Conservation (phyloP, 2,113 vertebrate genomes). For the Menura novaehollandiae region DNA sequence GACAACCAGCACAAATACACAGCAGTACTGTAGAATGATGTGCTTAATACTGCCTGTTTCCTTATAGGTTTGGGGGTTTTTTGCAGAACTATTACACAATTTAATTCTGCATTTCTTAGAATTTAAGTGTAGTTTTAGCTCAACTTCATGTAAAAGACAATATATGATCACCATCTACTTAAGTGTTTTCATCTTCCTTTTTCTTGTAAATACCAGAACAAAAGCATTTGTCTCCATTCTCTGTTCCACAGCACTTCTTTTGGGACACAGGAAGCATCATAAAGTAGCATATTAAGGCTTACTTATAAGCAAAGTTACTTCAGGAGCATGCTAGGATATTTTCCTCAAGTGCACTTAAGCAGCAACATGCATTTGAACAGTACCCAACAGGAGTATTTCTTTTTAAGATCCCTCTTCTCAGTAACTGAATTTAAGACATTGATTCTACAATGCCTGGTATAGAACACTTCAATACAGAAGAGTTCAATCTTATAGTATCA, state of each 20-base stretch:
- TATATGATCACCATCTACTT: not conserved
- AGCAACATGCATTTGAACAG: not conserved
- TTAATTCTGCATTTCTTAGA: constrained; percentile 17
- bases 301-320: not conserved
- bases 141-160: not conserved
- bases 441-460: not conserved
- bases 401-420: not conserved
- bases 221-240: not conserved
- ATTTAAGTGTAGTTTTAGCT: not conserved
- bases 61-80: not conserved
- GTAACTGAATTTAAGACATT: not conserved
- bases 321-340: not conserved
- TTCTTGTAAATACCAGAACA: not conserved
- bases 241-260: not conserved
- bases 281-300: not conserved
- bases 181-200: not conserved
- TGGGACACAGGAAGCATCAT: not conserved
- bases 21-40: constrained; percentile 34
- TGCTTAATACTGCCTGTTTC: constrained; percentile 11
- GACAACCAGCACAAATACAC: constrained; percentile 27
- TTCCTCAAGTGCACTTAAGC: not conserved
- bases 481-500: not conserved
- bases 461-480: not conserved
- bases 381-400: not conserved
- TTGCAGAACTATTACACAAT: constrained; percentile 1